Evolutionary conservation across 2,113 vertebrate genomes (phyloP).

Genomic region (Atherinomorus stipes): DNA sequence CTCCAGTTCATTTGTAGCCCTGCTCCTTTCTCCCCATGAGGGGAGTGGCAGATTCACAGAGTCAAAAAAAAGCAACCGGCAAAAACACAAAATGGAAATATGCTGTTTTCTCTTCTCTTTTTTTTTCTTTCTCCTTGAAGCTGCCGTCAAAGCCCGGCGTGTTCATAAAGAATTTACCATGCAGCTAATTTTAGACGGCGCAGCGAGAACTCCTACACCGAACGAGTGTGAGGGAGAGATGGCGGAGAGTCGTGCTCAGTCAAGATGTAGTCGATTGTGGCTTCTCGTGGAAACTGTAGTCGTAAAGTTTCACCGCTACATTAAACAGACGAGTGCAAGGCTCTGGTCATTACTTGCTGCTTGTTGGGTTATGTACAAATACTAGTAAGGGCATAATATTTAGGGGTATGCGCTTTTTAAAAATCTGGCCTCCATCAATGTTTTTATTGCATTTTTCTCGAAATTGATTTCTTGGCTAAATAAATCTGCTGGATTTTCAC

Average conservation of each 20-base stretch:
- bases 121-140: constrained; percentile 33
- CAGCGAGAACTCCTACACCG: constrained; percentile 62
- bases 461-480: constrained; percentile 41
- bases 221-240: constrained; percentile 37
- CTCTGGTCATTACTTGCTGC: constrained; percentile 10
- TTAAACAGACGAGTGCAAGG: constrained; percentile 40
- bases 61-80: constrained; percentile 45
- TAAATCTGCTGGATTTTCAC: constrained; percentile 21
- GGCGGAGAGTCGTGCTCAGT: constrained; percentile 34
- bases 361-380: constrained; percentile 19
- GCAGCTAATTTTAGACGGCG: constrained; percentile 71
- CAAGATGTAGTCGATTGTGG: constrained; percentile 42
- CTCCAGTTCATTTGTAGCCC: constrained; percentile 16
- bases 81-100: constrained; percentile 60
- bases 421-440: constrained; percentile 1
- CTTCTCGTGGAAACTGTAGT: constrained; percentile 40
- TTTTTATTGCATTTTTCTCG: constrained; percentile 19
- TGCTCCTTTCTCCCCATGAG: constrained; percentile 7
- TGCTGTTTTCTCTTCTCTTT: constrained; percentile 36
- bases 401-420: not conserved
- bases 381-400: constrained; percentile 11
- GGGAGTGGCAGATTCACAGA: constrained; percentile 34
- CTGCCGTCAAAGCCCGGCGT: constrained; percentile 39
- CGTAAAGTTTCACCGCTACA: constrained; percentile 50
- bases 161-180: constrained; percentile 80